phyloP scores from a whole-genome alignment of 2,113 vertebrate genomes.

The Oncorhynchus keta region DNA sequence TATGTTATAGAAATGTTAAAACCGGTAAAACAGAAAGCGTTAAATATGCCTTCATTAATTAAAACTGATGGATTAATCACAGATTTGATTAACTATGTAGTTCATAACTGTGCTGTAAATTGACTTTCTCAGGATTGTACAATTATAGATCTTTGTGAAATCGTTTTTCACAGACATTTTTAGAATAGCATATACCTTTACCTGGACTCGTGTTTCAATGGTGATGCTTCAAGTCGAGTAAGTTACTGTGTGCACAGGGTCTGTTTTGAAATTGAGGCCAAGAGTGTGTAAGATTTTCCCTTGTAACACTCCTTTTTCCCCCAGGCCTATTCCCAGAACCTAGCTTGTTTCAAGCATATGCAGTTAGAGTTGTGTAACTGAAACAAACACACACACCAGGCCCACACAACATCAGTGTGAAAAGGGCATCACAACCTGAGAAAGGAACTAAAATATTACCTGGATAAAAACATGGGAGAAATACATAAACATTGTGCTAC shows the following conservation, averaged over 20 bases:
- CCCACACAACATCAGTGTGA: conserved; percentile 47
- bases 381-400: conserved; percentile 8
- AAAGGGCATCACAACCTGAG: conserved; percentile 65
- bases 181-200: not conserved
- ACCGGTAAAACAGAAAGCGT: not conserved
- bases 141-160: not conserved
- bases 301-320: conserved; percentile 29
- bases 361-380: conserved; percentile 27
- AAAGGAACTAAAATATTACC: conserved; percentile 54
- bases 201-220: not conserved
- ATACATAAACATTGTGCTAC: conserved; percentile 61
- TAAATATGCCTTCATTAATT: not conserved
- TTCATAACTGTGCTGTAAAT: not conserved
- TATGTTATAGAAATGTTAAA: not conserved
- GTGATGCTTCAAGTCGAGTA: conserved; percentile 11
- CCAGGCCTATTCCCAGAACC: conserved; percentile 43
- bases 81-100: not conserved
- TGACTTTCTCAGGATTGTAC: not conserved
- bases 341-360: conserved; percentile 42
- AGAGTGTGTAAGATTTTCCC: conserved; percentile 35
- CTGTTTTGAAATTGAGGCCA: conserved; percentile 8
- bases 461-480: conserved; percentile 41
- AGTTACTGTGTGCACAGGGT: conserved; percentile 18
- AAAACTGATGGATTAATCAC: not conserved
- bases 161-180: conserved; percentile 7